phyloP scores from a whole-genome alignment of 2,888 invertebrate species.

The Drosophila nigritarsus region DNA sequence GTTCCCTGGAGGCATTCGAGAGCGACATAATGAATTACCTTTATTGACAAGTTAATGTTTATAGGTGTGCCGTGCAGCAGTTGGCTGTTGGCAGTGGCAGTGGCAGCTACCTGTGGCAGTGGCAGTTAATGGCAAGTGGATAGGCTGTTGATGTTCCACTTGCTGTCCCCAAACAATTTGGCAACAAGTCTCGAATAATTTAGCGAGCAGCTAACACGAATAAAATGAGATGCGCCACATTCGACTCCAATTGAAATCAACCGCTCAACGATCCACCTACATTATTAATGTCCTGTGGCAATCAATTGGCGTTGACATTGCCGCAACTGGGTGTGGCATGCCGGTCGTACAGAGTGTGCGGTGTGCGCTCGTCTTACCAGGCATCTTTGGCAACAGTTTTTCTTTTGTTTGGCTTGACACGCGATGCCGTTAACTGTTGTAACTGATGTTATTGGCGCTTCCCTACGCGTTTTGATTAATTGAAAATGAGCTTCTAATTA shows the following conservation, averaged over 20 bases:
- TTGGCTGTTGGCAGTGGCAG: constrained; percentile 6
- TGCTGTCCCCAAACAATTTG: constrained; percentile 69
- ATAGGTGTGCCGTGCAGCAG: constrained; percentile 76
- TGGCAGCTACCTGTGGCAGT: constrained; percentile 24
- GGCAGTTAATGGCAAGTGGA: constrained; percentile 71
- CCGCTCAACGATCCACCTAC: constrained; percentile 58
- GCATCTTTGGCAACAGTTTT: constrained; percentile 1
- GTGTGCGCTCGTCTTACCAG: not conserved
- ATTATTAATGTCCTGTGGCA: constrained; percentile 70
- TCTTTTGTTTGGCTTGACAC: constrained; percentile 18
- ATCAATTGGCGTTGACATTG: constrained; percentile 78
- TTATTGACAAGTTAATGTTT: constrained; percentile 85
- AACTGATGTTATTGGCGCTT: constrained; percentile 48
- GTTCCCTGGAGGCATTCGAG: constrained; percentile 78
- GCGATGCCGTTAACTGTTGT: constrained; percentile 55
- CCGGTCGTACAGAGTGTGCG: not conserved
- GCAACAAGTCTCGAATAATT: constrained; percentile 71
- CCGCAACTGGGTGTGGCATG: constrained; percentile 9
- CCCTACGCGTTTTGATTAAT: constrained; percentile 69
- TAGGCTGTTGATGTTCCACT: constrained; percentile 75
- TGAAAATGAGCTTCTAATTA: constrained; percentile 78
- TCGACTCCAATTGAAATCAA: constrained; percentile 75
- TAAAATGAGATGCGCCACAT: constrained; percentile 56
- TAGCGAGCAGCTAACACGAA: constrained; percentile 57
- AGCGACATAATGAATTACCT: constrained; percentile 85